These are phyloP conservation scores for Cetoscarus ocellatus DNA, from an alignment of 2,797 vertebrate species.

Conservation along the genomic window DNA sequence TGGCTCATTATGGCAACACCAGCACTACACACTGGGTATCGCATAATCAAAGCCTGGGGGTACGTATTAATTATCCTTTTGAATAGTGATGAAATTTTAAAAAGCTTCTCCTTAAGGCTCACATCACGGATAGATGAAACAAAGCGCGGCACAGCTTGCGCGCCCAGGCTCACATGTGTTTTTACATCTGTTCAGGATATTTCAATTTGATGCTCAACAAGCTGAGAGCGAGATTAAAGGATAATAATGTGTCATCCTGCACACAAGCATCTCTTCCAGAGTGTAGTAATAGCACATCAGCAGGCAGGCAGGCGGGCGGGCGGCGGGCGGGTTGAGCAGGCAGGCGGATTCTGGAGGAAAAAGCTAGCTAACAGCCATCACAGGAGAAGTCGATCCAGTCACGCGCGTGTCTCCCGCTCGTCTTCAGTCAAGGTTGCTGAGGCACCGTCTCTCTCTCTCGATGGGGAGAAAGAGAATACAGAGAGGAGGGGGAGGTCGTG, in stretches of 20 bases:
- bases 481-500: slow-evolving; percentile 45
- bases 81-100: slow-evolving; percentile 99
- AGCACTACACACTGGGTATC: slow-evolving; percentile 92
- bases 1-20: slow-evolving; percentile 97
- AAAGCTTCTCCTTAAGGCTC: slow-evolving; percentile 98
- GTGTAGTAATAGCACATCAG: slow-evolving; percentile 82
- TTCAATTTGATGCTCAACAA: slow-evolving; percentile 98
- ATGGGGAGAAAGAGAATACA: slow-evolving; percentile 70
- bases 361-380: slow-evolving; percentile 79
- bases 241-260: slow-evolving; percentile 88
- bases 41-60: slow-evolving; percentile 99
- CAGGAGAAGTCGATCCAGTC: slow-evolving; percentile 71
- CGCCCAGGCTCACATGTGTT: slow-evolving; percentile 95
- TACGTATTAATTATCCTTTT: slow-evolving; percentile 99
- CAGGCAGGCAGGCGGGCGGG: slow-evolving; percentile 60
- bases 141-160: slow-evolving; percentile 95
- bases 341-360: slow-evolving; percentile 58
- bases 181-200: slow-evolving; percentile 99
- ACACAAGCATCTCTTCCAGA: slow-evolving; percentile 85
- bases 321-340: slow-evolving; percentile 54
- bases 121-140: slow-evolving; percentile 98
- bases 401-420: slow-evolving; percentile 75
- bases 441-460: slow-evolving; percentile 69
- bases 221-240: slow-evolving; percentile 95
- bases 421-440: slow-evolving; percentile 84